phyloP scores from a whole-genome alignment of 2,113 vertebrate genomes.

The Meles meles region DNA sequence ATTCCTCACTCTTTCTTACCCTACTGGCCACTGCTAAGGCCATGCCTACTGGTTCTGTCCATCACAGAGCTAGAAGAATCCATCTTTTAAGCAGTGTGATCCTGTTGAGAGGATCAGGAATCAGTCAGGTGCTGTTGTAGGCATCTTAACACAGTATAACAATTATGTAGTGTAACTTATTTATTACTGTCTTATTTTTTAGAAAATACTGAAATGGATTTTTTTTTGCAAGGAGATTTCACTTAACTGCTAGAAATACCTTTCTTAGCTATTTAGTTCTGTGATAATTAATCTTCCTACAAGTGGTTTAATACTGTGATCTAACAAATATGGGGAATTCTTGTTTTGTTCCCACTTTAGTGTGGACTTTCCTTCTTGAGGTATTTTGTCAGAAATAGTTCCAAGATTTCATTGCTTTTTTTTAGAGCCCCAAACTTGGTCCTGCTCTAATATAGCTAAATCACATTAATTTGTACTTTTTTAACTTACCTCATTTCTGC shows the following conservation, averaged over 20 bases:
- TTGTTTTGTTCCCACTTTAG: conserved; percentile 38
- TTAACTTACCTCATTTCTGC: background rate
- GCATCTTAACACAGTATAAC: background rate
- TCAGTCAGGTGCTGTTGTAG: background rate
- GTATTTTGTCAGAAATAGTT: conserved; percentile 18
- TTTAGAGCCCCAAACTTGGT: background rate
- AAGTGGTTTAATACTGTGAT: conserved; percentile 9
- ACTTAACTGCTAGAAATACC: background rate
- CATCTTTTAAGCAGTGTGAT: background rate
- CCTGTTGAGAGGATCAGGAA: background rate
- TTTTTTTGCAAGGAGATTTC: background rate
- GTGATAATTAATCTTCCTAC: background rate
- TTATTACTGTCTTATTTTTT: background rate
- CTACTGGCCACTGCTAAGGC: background rate
- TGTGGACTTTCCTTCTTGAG: background rate
- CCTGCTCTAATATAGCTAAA: background rate
- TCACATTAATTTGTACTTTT: background rate
- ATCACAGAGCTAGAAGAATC: background rate
- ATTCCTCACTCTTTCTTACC: background rate
- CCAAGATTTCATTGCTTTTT: background rate
- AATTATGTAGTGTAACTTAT: background rate
- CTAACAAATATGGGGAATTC: background rate
- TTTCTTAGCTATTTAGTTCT: background rate
- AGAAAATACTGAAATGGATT: background rate
- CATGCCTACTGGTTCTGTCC: background rate